Conservation (phyloP, 2,888 invertebrate species). For the Pimpla rufipes region DNA sequence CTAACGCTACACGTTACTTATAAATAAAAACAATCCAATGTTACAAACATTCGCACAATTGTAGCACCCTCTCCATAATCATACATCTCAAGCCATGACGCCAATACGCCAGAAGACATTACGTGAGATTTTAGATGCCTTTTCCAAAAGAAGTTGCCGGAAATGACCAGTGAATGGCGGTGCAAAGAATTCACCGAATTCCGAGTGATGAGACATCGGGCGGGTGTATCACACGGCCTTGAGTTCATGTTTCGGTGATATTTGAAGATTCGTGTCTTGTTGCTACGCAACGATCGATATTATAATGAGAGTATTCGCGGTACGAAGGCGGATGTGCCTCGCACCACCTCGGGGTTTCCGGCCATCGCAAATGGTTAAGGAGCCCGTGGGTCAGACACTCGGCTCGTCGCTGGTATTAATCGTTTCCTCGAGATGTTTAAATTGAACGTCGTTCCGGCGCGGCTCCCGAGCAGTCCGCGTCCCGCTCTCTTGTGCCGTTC, state of each 20-base stretch:
- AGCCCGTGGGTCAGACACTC: conserved; percentile 64
- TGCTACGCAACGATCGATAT: conserved; percentile 31
- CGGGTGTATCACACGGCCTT: background rate
- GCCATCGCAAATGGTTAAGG: conserved; percentile 65
- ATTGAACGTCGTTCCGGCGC: conserved; percentile 71
- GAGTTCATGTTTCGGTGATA: background rate
- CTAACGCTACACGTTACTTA: no score
- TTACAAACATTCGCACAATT: no score
- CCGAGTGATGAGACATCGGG: background rate
- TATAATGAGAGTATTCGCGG: conserved; percentile 21
- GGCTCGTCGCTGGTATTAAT: conserved; percentile 67
- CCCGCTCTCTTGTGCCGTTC: conserved; percentile 33
- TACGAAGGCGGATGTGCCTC: conserved; percentile 35
- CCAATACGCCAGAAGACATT: no score
- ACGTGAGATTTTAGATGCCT: no score
- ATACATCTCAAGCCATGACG: no score
- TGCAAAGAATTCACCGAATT: no score
- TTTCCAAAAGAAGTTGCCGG: no score
- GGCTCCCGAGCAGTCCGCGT: conserved; percentile 57
- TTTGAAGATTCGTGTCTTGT: conserved; percentile 33
- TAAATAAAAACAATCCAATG: no score
- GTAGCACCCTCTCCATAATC: no score
- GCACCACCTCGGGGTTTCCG: conserved; percentile 63
- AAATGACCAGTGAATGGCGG: background rate
- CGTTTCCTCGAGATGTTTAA: conserved; percentile 71